Conservation (phyloP, 2,888 invertebrate species). For the Macrosiphum euphorbiae region DNA sequence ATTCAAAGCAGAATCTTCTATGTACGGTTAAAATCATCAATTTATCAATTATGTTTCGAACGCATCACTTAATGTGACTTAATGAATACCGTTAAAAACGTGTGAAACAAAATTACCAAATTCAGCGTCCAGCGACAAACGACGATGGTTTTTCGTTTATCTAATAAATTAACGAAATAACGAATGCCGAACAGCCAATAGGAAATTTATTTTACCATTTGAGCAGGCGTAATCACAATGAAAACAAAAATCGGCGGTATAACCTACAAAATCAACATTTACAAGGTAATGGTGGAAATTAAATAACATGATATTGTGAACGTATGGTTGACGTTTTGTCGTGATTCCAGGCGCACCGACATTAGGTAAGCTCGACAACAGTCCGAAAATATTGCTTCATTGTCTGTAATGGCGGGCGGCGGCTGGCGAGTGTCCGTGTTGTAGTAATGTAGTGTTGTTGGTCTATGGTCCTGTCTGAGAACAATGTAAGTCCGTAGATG, state of each 20-base stretch:
- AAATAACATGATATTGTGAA: background rate
- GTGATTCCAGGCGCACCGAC: background rate
- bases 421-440: too few relatives aligned
- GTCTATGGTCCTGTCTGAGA: too few relatives aligned
- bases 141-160: background rate
- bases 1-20: background rate
- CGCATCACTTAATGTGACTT: background rate
- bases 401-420: background rate
- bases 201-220: background rate
- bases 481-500: too few relatives aligned
- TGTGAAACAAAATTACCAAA: background rate
- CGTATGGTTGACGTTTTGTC: background rate
- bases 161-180: background rate
- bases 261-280: slow-evolving; percentile 1
- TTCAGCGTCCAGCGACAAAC: background rate
- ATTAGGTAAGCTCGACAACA: background rate
- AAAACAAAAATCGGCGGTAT: slow-evolving; percentile 39
- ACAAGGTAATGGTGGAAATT: background rate
- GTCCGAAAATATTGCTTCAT: background rate
- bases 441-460: too few relatives aligned
- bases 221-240: background rate
- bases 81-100: background rate
- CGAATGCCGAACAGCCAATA: background rate
- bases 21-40: background rate
- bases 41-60: background rate